phyloP scores from a whole-genome alignment of 2,797 vertebrate genomes.

The Melanotaenia maccullochi region DNA sequence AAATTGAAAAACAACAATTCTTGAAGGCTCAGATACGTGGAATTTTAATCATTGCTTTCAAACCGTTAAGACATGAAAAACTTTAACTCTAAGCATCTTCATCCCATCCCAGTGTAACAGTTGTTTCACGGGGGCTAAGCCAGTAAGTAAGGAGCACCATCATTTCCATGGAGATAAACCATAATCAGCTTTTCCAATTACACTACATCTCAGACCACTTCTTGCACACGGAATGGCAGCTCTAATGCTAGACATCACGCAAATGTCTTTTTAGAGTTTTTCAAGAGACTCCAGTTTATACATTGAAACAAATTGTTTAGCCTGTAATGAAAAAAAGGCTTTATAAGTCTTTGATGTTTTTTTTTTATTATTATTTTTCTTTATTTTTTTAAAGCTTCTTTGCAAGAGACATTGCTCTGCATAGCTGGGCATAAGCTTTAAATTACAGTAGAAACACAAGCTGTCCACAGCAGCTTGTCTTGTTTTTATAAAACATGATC shows the following conservation, averaged over 20 bases:
- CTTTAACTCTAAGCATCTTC: not conserved
- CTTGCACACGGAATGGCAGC: conserved; percentile 74
- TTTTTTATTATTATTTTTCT: conserved; percentile 9
- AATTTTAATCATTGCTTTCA: not conserved
- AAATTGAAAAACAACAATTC: not conserved
- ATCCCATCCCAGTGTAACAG: conserved; percentile 2
- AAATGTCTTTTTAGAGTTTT: conserved; percentile 68
- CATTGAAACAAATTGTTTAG: conserved; percentile 61
- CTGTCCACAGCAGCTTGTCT: conserved; percentile 1
- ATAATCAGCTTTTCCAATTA: conserved; percentile 81
- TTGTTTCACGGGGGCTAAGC: conserved; percentile 19
- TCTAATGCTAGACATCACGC: conserved; percentile 71
- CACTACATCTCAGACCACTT: conserved; percentile 79
- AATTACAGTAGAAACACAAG: conserved; percentile 16
- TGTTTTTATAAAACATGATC: conserved; percentile 34
- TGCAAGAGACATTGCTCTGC: conserved; percentile 35
- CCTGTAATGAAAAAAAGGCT: conserved; percentile 66
- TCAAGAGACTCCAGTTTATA: conserved; percentile 62
- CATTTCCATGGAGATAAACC: conserved; percentile 62
- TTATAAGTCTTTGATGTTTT: conserved; percentile 54
- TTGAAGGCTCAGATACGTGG: not conserved
- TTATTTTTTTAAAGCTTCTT: conserved; percentile 22
- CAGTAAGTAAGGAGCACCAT: conserved; percentile 45
- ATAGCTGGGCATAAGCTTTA: conserved; percentile 15
- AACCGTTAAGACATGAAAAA: conserved; percentile 3